A percentile compares a stretch with the other conserved stretches of the same genome.
Conservation (phyloP, 2,888 invertebrate genomes). For the Leptinotarsa haldemani region DNA sequence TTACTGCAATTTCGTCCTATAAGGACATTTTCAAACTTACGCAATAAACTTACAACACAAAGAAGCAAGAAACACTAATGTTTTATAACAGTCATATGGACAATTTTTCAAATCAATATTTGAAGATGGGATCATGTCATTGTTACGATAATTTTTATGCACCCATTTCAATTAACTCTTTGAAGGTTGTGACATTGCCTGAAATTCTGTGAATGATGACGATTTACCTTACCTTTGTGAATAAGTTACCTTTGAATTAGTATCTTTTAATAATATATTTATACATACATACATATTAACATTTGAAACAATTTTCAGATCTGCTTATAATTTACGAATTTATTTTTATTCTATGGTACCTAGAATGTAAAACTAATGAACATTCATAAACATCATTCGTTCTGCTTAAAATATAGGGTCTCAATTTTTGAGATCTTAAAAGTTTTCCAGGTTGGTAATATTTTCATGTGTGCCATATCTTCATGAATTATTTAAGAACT, state of each 20-base stretch:
- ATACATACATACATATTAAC: not conserved
- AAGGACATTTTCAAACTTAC: too few species aligned
- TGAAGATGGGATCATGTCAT: too few species aligned
- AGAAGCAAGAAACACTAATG: too few species aligned
- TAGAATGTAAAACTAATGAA: too few species aligned
- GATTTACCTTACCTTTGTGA: not conserved
- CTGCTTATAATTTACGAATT: not conserved
- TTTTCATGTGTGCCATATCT: not conserved
- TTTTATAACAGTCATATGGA: too few species aligned
- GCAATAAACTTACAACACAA: too few species aligned
- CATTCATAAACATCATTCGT: too few species aligned
- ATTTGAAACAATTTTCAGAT: not conserved
- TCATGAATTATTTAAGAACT: not conserved
- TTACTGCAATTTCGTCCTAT: too few species aligned
- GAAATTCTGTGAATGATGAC: constrained; percentile 22
- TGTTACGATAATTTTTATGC: not conserved
- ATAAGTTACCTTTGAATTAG: constrained; percentile 3
- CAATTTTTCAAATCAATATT: too few species aligned
- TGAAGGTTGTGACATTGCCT: constrained; percentile 33
- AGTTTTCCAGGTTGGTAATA: not conserved
- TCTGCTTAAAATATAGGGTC: not conserved
- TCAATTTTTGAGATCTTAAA: not conserved
- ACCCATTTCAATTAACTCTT: not conserved
- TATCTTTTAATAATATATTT: not conserved
- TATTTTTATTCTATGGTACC: too few species aligned